Base-by-base conservation (phyloP, 2,113 vertebrate species). In the Neotoma lepida region DNA sequence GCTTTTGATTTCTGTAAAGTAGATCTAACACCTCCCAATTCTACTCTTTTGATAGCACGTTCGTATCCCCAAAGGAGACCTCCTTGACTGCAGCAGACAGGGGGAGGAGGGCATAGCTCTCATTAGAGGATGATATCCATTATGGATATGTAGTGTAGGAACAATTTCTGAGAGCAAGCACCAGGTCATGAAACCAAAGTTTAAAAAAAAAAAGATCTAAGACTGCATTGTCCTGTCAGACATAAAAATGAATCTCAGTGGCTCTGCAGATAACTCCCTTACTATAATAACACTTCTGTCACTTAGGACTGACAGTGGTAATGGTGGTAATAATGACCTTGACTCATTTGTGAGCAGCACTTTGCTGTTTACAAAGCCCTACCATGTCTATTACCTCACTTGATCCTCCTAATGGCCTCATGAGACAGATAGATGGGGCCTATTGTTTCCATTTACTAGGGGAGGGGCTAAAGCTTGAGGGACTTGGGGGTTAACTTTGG, bases 341-440 rank as follows among this genome's bases (percentile, higher is more conserved):
- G 82, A 63, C 66, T 86, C 71, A 56, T 82, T 58, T 78, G 86
- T 49, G 86, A 94, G 33, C 33, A 85, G 80, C 44, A 10, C 86
- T 88, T 41, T n/a, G 87, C 64, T 95, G 54, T 94, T 92, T 77
- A 82, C 93, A 87, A 73, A 95, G 89, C 68, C 71, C 81, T 88
- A 64, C 61, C 89, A 0, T 26, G 63, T 89, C 97, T 95, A 0
- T 88, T 39, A 76, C 82, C 86, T 93, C 58, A 41, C 51, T 78
- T 85, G 56, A 86, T 56, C 61, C 66, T 94, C 39, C 39, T 76
- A 64, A 41, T 94, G 93, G 80, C 78, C 63, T 54, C 61, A 49
- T 30, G 30, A 82, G 49, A 58, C 20, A 91, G 78, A 58, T 82
- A 94, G 80, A 73, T 9, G 44, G 77, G 33, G 44, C 41, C 82